phyloP scores from a whole-genome alignment of 2,797 vertebrate genomes.

The Lepilemur ruficaudatus region DNA sequence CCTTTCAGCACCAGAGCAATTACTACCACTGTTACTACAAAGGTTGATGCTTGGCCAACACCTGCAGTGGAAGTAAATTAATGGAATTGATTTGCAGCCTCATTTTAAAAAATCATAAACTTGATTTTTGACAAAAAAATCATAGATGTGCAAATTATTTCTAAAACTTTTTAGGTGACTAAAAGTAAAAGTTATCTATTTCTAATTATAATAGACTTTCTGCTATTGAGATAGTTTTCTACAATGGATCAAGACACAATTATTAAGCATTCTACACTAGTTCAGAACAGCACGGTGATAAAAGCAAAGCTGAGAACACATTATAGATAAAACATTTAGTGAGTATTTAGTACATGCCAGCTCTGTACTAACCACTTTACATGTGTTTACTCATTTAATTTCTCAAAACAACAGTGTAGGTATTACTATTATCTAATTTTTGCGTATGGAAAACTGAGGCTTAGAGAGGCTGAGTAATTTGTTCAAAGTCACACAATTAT shows the following conservation, averaged over 20 bases:
- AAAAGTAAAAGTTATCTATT: not conserved
- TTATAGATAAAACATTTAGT: not conserved
- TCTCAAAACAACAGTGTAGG: not conserved
- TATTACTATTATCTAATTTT: not conserved
- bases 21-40: not conserved
- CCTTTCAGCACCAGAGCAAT: slow-evolving; percentile 9
- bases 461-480: not conserved
- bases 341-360: not conserved
- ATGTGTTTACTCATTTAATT: not conserved
- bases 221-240: slow-evolving; percentile 2
- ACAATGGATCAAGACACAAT: not conserved
- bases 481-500: not conserved
- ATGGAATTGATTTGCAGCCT: slow-evolving; percentile 1
- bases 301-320: not conserved
- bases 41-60: not conserved
- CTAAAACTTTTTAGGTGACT: not conserved
- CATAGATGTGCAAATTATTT: slow-evolving; percentile 17
- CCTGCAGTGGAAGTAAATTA: not conserved
- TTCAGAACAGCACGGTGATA: not conserved
- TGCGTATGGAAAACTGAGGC: not conserved
- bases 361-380: not conserved
- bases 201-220: slow-evolving; percentile 33
- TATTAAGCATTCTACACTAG: not conserved
- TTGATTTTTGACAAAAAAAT: slow-evolving; percentile 24
- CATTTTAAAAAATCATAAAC: not conserved